phyloP scores from a whole-genome alignment of 2,113 vertebrate species.

The Crotalus tigris region DNA sequence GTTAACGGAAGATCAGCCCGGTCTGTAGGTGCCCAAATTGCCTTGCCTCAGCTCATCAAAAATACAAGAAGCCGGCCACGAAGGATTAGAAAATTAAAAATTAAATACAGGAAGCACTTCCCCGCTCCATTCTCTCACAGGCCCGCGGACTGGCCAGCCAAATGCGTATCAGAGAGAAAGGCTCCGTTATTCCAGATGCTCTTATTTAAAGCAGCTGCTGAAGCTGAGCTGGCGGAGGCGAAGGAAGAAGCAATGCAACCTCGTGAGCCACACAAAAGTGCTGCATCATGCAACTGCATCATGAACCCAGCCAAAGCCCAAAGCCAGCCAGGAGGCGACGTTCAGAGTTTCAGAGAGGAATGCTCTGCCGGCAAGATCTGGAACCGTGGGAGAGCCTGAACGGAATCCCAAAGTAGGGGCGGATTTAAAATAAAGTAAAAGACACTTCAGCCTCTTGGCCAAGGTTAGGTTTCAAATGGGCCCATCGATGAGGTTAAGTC shows the following conservation, averaged over 20 bases:
- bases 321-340: fast-evolving
- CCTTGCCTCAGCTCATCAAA: conserved; percentile 66
- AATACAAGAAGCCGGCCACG: conserved; percentile 55
- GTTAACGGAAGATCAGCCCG: conserved; percentile 49
- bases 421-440: neutral
- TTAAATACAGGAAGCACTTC: conserved; percentile 53
- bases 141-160: neutral
- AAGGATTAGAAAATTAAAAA: conserved; percentile 65
- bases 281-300: neutral
- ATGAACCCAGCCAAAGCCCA: neutral
- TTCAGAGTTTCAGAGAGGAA: neutral
- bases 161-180: neutral
- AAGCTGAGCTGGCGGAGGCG: too few relatives aligned
- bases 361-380: neutral
- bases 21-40: conserved; percentile 46
- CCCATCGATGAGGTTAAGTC: neutral
- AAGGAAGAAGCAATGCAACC: neutral
- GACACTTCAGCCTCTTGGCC: neutral
- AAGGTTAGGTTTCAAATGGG: neutral
- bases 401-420: neutral
- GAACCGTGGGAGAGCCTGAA: neutral
- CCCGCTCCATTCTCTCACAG: conserved; percentile 31
- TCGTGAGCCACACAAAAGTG: neutral
- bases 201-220: neutral
- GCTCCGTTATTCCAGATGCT: neutral